phyloP scores from a whole-genome alignment of 2,888 invertebrate species.

The Endomychus coccineus region DNA sequence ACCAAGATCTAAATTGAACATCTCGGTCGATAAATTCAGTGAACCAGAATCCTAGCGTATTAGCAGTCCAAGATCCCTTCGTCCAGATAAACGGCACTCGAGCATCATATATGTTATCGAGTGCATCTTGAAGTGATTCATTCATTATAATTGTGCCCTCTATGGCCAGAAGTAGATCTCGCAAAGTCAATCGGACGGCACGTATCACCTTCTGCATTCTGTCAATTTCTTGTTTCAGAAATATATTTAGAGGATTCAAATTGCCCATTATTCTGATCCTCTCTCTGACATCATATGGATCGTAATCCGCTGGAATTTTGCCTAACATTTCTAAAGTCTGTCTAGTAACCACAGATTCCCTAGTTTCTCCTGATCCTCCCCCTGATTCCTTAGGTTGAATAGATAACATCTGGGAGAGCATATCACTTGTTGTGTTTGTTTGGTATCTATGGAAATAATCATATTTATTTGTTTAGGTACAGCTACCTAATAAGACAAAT shows the following conservation, averaged over 20 bases:
- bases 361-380: constrained; percentile 68
- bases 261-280: constrained; percentile 62
- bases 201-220: constrained; percentile 68
- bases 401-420: constrained; percentile 72
- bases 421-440: constrained; percentile 62
- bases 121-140: constrained; percentile 71
- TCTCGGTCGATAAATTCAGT: constrained; percentile 80
- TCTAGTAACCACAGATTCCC: constrained; percentile 67
- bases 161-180: constrained; percentile 73
- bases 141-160: constrained; percentile 90
- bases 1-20: constrained; percentile 70
- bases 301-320: constrained; percentile 70
- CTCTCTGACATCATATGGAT: constrained; percentile 70
- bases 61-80: constrained; percentile 74
- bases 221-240: constrained; percentile 82
- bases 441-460: too few species aligned
- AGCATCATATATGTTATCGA: constrained; percentile 83
- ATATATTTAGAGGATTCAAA: constrained; percentile 74
- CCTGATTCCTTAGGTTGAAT: constrained; percentile 84
- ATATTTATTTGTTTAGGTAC: too few species aligned
- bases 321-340: constrained; percentile 70
- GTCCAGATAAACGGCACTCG: constrained; percentile 69
- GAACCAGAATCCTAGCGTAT: constrained; percentile 85
- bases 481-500: too few species aligned
- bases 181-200: constrained; percentile 60